These are phyloP conservation scores for Onychomys arenicola DNA, from an alignment of 2,797 vertebrate genomes.

Conservation along the genomic window DNA sequence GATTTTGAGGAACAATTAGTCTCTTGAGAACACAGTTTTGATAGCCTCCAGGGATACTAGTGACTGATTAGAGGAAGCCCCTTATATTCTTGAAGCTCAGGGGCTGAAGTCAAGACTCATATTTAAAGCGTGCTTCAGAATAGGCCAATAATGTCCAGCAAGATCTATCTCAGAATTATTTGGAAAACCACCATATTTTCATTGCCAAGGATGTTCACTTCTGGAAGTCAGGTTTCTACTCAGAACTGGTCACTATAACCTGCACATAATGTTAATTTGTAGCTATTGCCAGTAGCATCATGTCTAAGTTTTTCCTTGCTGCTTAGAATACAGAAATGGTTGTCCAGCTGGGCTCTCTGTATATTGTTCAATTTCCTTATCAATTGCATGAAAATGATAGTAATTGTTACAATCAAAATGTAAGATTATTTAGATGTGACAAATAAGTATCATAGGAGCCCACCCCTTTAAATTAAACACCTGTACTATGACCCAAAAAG, in stretches of 20 bases:
- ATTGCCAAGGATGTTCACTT: background rate
- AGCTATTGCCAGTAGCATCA: background rate
- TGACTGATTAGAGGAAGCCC: background rate
- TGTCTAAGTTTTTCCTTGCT: background rate
- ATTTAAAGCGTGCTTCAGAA: slow-evolving; percentile 53
- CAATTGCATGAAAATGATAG: background rate
- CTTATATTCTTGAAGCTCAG: background rate
- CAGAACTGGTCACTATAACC: background rate
- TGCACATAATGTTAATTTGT: background rate
- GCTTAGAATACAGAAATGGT: background rate
- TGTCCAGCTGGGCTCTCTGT: background rate
- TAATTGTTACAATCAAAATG: background rate
- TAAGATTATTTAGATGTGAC: background rate
- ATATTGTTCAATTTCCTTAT: background rate
- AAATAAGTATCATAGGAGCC: background rate
- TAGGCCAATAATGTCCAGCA: background rate
- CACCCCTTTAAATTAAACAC: background rate
- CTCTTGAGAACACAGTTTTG: background rate
- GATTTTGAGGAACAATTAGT: background rate
- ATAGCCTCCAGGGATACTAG: background rate
- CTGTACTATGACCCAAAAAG: background rate
- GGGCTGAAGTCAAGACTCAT: background rate
- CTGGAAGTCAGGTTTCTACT: slow-evolving; percentile 31
- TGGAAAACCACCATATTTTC: background rate
- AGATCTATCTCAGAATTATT: background rate